Conservation (phyloP, 2,113 vertebrate genomes). For the Pseudolaguvia tuberculata region DNA sequence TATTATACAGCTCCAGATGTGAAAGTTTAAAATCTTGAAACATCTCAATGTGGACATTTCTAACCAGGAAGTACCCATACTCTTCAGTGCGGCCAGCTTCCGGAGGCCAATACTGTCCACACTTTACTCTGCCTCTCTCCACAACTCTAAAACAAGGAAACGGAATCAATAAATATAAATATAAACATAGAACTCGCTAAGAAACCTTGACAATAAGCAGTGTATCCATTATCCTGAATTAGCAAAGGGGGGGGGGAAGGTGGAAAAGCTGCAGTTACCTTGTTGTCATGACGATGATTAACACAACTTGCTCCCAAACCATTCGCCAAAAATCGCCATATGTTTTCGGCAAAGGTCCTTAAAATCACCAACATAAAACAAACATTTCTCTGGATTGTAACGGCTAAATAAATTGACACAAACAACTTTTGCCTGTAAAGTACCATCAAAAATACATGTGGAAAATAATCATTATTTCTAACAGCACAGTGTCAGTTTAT, state of each 20-base stretch:
- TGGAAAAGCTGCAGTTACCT: constrained; percentile 56
- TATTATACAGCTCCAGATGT: constrained; percentile 70
- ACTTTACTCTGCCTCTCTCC: constrained; percentile 72
- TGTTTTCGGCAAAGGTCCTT: constrained; percentile 75
- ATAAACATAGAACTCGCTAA: background rate
- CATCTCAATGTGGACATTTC: constrained; percentile 64
- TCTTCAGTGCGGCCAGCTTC: constrained; percentile 68
- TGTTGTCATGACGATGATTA: constrained; percentile 77
- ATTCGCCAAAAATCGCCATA: constrained; percentile 76
- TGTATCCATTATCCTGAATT: too few relatives aligned
- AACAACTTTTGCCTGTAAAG: too few relatives aligned
- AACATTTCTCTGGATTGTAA: background rate
- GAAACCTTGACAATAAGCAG: background rate
- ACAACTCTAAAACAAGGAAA: constrained; percentile 63
- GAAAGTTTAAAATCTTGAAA: constrained; percentile 76
- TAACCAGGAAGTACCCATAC: constrained; percentile 67
- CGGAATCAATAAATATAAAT: too few relatives aligned
- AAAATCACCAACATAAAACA: constrained; percentile 21
- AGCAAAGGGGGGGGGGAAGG: too few relatives aligned
- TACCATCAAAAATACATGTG: too few relatives aligned
- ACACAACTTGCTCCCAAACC: constrained; percentile 78
- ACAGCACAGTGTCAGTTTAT: too few relatives aligned
- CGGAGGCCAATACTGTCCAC: constrained; percentile 76
- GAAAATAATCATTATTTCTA: too few relatives aligned
- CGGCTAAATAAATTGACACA: background rate